Percentiles rank a stretch among this genome's conserved stretches.
phyloP scores from a whole-genome alignment of 1,140 invertebrate species.

The Physella acuta region DNA sequence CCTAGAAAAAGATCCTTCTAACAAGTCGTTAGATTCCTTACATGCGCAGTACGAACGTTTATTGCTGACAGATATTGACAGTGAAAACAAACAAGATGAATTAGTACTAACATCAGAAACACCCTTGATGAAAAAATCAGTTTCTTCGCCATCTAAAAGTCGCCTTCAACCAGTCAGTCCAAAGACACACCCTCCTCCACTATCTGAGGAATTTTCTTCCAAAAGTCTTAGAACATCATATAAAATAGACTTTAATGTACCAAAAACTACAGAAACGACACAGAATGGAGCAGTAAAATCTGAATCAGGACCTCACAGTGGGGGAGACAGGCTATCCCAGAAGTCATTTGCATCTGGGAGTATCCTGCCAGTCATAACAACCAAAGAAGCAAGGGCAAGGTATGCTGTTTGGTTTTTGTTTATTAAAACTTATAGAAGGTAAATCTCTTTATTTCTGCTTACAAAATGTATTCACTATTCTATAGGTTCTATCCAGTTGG shows the following conservation, averaged over 20 bases:
- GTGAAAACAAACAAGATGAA: neutral
- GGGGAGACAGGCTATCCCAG: conserved; percentile 39
- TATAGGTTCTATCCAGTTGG: no score
- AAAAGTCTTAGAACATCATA: conserved; percentile 39
- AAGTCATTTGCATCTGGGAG: conserved; percentile 40
- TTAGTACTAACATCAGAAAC: neutral
- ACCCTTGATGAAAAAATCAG: neutral
- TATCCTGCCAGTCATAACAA: conserved; percentile 43
- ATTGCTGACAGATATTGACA: neutral
- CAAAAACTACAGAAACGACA: conserved; percentile 18
- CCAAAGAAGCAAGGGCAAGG: conserved; percentile 53
- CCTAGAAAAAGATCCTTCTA: no score
- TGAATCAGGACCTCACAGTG: conserved; percentile 18
- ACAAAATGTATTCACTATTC: no score
- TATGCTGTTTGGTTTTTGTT: conserved; percentile 21
- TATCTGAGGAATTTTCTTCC: conserved; percentile 38
- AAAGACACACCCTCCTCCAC: conserved; percentile 39
- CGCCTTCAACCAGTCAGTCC: conserved; percentile 21
- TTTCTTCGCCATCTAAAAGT: neutral
- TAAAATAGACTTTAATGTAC: conserved; percentile 38
- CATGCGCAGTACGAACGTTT: neutral
- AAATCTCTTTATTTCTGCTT: no score
- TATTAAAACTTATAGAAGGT: no score
- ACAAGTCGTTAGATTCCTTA: neutral
- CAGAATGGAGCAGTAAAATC: conserved; percentile 8